A percentile compares a stretch with the other conserved stretches of the same genome.
These are phyloP conservation scores for Hydrotaea cyrtoneurina DNA, from an alignment of 2,888 invertebrate species.

Conservation along the genomic window DNA sequence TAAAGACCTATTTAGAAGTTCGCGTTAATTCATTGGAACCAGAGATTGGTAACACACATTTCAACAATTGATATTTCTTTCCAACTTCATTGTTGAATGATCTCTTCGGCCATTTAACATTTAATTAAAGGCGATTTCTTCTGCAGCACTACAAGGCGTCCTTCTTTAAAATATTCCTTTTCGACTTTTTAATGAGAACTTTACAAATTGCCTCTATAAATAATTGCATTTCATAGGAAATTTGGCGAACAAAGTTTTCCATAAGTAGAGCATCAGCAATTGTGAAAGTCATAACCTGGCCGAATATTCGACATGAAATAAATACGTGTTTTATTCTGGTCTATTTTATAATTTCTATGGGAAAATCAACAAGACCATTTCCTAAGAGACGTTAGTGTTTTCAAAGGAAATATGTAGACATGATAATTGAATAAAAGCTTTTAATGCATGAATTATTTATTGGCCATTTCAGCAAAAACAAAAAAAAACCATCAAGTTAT, in stretches of 20 bases:
- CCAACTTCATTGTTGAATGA: no score
- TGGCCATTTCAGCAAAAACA: conserved; percentile 22
- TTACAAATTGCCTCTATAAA: background rate
- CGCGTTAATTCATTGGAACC: no score
- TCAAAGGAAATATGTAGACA: conserved; percentile 1
- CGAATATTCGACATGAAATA: conserved; percentile 8
- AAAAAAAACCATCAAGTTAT: background rate
- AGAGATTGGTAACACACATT: no score
- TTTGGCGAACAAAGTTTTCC: conserved; percentile 3
- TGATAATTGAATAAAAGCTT: conserved; percentile 62
- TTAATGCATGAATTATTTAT: conserved; percentile 61
- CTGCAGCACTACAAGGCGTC: background rate
- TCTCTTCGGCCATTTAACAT: background rate
- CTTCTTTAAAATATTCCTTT: background rate
- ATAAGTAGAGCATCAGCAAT: background rate
- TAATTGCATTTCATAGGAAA: background rate
- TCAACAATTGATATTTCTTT: background rate
- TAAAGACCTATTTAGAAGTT: no score
- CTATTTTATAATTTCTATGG: background rate
- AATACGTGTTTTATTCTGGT: background rate
- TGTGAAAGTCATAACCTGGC: background rate
- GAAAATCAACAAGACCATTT: background rate
- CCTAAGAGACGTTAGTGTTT: background rate
- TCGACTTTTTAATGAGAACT: background rate
- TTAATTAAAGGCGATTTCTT: background rate